Percentiles rank a stretch among this genome's conserved stretches.
Conservation (phyloP, 1,140 invertebrate species). For the Plectrocnemia conspersa region DNA sequence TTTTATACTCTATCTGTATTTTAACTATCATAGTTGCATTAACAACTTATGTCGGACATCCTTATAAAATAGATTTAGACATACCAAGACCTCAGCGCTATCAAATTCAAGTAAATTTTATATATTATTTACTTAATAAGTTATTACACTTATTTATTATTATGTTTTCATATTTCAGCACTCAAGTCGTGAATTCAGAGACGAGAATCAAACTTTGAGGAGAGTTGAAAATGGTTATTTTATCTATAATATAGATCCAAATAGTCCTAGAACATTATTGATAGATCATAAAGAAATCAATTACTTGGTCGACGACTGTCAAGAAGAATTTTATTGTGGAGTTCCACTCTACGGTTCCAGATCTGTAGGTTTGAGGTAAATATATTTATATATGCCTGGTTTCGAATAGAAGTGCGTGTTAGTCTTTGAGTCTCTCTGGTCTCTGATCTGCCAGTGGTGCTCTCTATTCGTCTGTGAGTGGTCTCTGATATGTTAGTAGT, state of each 20-base stretch:
- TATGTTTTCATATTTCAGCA: conserved; percentile 22
- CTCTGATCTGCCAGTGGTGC: too few species aligned
- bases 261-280: conserved; percentile 26
- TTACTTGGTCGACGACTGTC: conserved; percentile 23
- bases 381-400: too few species aligned
- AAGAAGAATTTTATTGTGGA: conserved; percentile 27
- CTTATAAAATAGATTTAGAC: conserved; percentile 22
- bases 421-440: too few species aligned
- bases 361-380: conserved; percentile 25
- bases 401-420: too few species aligned
- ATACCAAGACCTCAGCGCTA: conserved; percentile 23
- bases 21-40: conserved; percentile 23
- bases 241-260: conserved; percentile 27
- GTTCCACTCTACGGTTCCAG: conserved; percentile 21
- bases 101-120: conserved; percentile 27
- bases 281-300: not conserved
- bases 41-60: conserved; percentile 21
- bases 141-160: not conserved
- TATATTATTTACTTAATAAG: not conserved
- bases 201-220: conserved; percentile 15
- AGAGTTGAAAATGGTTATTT: conserved; percentile 27
- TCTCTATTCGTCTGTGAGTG: too few species aligned
- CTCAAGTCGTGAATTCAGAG: conserved; percentile 19
- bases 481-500: too few species aligned
- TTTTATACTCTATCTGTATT: conserved; percentile 9